A percentile compares a stretch with the other conserved stretches of the same genome.
phyloP scores from a whole-genome alignment of 2,888 invertebrate genomes.

The Bombyx huttoni region DNA sequence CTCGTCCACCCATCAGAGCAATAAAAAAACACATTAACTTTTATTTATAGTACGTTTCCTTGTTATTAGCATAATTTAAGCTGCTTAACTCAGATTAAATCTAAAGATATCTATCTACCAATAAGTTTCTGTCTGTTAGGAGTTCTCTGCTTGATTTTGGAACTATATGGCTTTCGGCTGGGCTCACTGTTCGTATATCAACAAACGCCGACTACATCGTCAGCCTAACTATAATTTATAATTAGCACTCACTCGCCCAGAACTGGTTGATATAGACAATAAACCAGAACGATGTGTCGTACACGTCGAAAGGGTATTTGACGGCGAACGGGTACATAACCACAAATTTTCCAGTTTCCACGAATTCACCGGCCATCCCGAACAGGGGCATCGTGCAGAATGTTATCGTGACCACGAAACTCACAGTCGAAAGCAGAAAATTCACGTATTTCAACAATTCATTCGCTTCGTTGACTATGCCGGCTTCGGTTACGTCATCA shows the following conservation, averaged over 20 bases:
- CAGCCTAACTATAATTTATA: background rate
- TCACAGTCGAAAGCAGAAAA: conserved; percentile 16
- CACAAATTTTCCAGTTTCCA: conserved; percentile 18
- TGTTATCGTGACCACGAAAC: conserved; percentile 17
- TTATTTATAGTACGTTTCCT: no score
- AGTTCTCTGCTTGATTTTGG: no score
- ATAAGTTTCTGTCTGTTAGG: no score
- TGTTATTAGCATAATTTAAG: no score
- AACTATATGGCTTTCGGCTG: no score
- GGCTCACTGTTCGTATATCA: no score
- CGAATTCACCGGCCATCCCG: conserved; percentile 25
- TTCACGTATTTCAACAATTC: conserved; percentile 21
- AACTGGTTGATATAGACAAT: conserved; percentile 38
- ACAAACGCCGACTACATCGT: no score
- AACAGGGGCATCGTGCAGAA: conserved; percentile 31
- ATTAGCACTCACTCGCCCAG: conserved; percentile 32
- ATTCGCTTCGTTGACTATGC: conserved; percentile 21
- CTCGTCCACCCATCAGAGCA: no score
- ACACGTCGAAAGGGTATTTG: conserved; percentile 37
- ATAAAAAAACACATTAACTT: no score
- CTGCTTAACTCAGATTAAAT: no score
- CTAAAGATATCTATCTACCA: no score
- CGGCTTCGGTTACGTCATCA: conserved; percentile 7
- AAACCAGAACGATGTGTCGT: conserved; percentile 21
- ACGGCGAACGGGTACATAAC: conserved; percentile 32